These are phyloP conservation scores for Drosophila ananassae DNA, from an alignment of 1,140 invertebrate species.

Conservation along the genomic window DNA sequence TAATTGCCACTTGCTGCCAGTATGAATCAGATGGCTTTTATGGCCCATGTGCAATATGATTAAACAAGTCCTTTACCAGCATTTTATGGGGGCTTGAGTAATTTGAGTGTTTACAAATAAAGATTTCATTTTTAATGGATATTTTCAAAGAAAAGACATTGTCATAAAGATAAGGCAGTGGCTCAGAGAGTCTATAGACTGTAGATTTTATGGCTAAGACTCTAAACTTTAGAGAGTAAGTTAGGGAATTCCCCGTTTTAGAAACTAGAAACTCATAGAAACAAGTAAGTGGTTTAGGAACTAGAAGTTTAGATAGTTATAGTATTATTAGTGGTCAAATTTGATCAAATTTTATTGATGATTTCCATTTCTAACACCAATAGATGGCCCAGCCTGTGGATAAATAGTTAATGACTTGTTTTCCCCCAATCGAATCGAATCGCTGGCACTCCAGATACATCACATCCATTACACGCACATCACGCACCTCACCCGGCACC, in stretches of 20 bases:
- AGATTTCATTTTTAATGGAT: background rate
- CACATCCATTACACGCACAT: constrained; percentile 36
- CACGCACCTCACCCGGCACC: constrained; percentile 29
- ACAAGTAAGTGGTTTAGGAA: background rate
- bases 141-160: no score
- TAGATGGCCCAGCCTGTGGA: background rate
- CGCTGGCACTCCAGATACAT: constrained; percentile 31
- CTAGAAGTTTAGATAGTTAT: background rate
- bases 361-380: no score
- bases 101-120: background rate
- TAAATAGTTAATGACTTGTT: constrained; percentile 13
- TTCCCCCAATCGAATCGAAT: constrained; percentile 6
- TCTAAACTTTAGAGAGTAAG: background rate
- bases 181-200: no score
- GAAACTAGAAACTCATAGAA: background rate
- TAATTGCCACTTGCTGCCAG: constrained; percentile 36
- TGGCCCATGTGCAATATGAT: constrained; percentile 7
- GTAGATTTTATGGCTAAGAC: no score
- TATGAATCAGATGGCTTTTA: constrained; percentile 39
- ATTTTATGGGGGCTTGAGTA: background rate
- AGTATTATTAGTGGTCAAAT: no score
- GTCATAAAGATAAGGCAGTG: no score
- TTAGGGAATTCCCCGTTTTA: no score
- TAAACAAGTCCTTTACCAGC: background rate
- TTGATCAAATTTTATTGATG: no score